Percentiles rank a stretch among this genome's conserved stretches.
These are phyloP conservation scores for Hoplodrina blanda DNA, from an alignment of 2,888 invertebrate species.

Conservation along the genomic window DNA sequence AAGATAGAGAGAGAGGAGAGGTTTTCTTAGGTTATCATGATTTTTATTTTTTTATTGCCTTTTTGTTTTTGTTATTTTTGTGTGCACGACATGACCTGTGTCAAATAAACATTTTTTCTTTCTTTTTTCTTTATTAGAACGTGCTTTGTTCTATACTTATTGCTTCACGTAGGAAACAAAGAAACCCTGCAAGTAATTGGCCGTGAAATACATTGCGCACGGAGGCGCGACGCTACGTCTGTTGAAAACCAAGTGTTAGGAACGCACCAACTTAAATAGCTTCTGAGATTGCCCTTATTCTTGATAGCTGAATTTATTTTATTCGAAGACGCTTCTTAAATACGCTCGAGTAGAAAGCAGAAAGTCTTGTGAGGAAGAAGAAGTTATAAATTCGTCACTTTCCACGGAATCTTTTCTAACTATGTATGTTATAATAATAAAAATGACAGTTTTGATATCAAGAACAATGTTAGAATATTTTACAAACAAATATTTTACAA, in stretches of 20 bases:
- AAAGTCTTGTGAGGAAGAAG: not conserved
- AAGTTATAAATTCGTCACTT: constrained; percentile 12
- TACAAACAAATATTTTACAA: too few relatives aligned
- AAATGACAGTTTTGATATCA: not conserved
- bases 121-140: constrained; percentile 3
- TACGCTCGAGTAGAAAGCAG: constrained; percentile 2
- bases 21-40: too few relatives aligned
- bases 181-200: constrained; percentile 56
- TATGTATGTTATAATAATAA: constrained; percentile 1
- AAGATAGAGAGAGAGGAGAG: too few relatives aligned
- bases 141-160: constrained; percentile 24
- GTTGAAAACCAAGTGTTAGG: constrained; percentile 43
- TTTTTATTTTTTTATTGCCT: too few relatives aligned
- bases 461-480: not conserved
- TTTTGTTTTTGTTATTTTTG: too few relatives aligned
- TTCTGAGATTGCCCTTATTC: constrained; percentile 37
- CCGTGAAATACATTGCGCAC: constrained; percentile 53
- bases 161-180: constrained; percentile 47
- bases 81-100: too few relatives aligned
- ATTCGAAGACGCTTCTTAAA: constrained; percentile 4
- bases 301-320: constrained; percentile 34
- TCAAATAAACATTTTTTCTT: too few relatives aligned
- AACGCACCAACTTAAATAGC: constrained; percentile 38
- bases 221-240: constrained; percentile 38
- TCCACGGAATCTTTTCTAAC: not conserved